Evolutionary conservation across 1,140 invertebrate genomes (phyloP).

Genomic region (Pissodes strobi): DNA sequence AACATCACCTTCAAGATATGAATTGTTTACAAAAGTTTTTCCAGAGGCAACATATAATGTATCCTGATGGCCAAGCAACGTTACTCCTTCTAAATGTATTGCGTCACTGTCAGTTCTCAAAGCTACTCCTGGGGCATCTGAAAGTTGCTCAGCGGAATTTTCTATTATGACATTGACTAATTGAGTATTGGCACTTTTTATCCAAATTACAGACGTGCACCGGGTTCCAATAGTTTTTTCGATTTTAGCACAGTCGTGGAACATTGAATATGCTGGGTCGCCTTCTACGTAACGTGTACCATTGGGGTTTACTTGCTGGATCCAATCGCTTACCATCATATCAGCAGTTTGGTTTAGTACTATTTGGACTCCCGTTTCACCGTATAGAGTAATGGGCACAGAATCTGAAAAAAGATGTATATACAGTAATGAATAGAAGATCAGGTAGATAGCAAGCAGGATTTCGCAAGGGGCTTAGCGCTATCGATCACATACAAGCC

Average conservation of each 20-base stretch:
- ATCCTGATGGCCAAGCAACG: conserved; percentile 8
- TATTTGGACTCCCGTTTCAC: neutral
- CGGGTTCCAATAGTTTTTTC: neutral
- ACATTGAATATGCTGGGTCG: conserved; percentile 5
- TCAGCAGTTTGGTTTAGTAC: neutral
- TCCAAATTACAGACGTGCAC: conserved; percentile 1
- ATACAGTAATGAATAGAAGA: too few species aligned
- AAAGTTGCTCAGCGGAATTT: neutral
- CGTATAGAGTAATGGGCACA: neutral
- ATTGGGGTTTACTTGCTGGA: neutral
- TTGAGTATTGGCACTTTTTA: neutral
- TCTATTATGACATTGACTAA: neutral
- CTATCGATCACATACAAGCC: too few species aligned
- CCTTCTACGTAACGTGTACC: neutral
- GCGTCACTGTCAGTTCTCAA: neutral
- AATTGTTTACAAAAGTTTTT: neutral
- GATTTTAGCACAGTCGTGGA: neutral
- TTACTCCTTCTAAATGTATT: neutral
- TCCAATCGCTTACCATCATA: neutral
- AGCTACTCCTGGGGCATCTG: neutral
- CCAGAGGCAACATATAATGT: neutral
- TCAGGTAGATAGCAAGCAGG: too few species aligned
- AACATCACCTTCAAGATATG: neutral
- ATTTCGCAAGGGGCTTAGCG: too few species aligned
- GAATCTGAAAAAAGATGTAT: neutral